These are phyloP conservation scores for Hydroisotoma schaefferi DNA, from an alignment of 2,888 invertebrate genomes.

Conservation along the genomic window DNA sequence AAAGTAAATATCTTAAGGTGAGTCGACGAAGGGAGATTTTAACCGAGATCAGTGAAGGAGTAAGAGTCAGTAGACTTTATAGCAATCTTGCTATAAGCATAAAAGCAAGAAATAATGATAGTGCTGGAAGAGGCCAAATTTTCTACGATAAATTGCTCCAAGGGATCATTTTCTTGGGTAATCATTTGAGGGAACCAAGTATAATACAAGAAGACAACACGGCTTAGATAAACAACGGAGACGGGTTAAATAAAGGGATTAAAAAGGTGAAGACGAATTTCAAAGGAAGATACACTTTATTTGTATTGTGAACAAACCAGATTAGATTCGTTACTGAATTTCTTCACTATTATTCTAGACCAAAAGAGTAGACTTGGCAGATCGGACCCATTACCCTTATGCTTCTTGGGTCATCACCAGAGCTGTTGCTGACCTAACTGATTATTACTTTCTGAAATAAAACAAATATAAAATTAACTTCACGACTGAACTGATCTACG, in stretches of 20 bases:
- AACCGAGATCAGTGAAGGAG: too few relatives aligned
- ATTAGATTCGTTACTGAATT: conserved; percentile 2
- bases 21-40: too few relatives aligned
- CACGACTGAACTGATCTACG: too few relatives aligned
- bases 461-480: too few relatives aligned
- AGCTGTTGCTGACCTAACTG: conserved; percentile 2
- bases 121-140: conserved; percentile 1
- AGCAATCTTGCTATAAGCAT: not conserved
- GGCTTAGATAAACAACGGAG: conserved; percentile 11
- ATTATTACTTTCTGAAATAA: conserved; percentile 11
- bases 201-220: conserved; percentile 4
- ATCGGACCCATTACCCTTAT: conserved; percentile 2
- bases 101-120: not conserved
- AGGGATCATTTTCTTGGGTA: conserved; percentile 12
- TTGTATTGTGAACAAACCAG: too few relatives aligned
- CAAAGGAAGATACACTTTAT: not conserved
- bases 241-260: conserved; percentile 11
- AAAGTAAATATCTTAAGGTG: too few relatives aligned
- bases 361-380: not conserved
- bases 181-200: conserved; percentile 4
- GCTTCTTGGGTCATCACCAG: not conserved
- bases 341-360: too few relatives aligned
- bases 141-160: conserved; percentile 8
- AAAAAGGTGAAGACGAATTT: not conserved
- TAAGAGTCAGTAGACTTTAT: too few relatives aligned